Conservation (phyloP, 2,888 invertebrate species). For the Stenolophus ochropezus region DNA sequence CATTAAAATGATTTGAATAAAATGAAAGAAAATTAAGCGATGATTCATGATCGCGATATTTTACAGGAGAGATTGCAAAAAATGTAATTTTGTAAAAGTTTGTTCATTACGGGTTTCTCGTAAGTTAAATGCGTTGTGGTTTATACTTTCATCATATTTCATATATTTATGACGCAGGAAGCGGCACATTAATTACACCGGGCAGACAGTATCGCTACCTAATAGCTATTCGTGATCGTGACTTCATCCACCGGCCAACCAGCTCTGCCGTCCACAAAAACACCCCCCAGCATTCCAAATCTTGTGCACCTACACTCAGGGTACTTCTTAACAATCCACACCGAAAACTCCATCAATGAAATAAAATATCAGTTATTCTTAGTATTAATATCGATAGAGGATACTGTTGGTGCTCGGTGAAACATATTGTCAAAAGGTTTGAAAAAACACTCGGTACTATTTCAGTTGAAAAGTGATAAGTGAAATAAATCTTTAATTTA, state of each 20-base stretch:
- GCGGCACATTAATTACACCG: conserved; percentile 54
- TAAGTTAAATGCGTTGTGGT: conserved; percentile 53
- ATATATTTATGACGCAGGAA: conserved; percentile 58
- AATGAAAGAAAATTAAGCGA: conserved; percentile 51
- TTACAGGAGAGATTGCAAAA: conserved; percentile 50
- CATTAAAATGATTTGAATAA: conserved; percentile 51
- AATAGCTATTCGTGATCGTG: conserved; percentile 47
- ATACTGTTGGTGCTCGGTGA: no score
- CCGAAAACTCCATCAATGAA: no score
- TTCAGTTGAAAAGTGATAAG: no score
- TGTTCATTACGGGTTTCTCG: conserved; percentile 54
- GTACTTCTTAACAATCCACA: no score
- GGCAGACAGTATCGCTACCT: conserved; percentile 47
- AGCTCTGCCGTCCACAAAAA: no score
- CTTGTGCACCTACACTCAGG: no score
- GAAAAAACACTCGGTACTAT: no score
- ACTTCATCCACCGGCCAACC: conserved; percentile 22
- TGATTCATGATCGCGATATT: conserved; percentile 57
- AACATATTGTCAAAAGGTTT: no score
- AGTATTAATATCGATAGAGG: no score
- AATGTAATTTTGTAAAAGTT: conserved; percentile 58
- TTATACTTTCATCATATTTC: conserved; percentile 59
- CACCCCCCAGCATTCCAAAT: no score
- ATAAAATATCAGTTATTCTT: no score
- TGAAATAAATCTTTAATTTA: no score